phyloP scores from a whole-genome alignment of 2,797 vertebrate species.

The Acanthiza pusilla region DNA sequence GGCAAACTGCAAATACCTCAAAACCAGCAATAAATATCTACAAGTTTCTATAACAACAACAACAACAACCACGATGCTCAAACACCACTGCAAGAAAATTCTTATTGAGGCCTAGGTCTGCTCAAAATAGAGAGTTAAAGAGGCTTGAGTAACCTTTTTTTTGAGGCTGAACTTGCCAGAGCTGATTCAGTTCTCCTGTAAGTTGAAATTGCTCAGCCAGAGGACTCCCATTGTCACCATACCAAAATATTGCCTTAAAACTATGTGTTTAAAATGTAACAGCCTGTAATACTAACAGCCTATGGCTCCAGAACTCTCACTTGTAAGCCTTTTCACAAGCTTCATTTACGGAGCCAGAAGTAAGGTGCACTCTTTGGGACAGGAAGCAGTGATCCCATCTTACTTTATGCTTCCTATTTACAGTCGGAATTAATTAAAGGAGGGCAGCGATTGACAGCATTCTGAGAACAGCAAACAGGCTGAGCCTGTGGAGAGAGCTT shows the following conservation, averaged over 20 bases:
- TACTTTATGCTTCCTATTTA: neutral
- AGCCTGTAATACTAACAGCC: neutral
- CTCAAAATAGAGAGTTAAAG: neutral
- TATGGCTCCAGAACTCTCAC: neutral
- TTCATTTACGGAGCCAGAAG: neutral
- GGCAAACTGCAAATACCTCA: neutral
- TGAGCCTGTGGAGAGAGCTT: neutral
- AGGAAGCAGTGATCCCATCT: neutral
- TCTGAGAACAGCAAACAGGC: neutral
- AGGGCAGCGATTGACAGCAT: neutral
- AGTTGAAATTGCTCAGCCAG: neutral
- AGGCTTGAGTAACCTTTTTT: neutral
- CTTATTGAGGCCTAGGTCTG: neutral
- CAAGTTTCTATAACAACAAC: slow-evolving; percentile 16
- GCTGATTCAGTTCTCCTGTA: neutral
- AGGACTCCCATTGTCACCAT: neutral
- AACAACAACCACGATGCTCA: neutral
- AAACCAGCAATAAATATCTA: neutral
- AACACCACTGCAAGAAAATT: neutral
- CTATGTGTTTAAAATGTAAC: neutral
- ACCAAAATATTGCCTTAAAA: neutral
- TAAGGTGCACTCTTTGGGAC: neutral
- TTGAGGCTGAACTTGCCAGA: neutral
- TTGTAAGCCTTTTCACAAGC: neutral
- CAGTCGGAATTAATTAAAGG: neutral